Base-by-base conservation (phyloP, 2,113 vertebrate species). In the Vireo altiloquus region DNA sequence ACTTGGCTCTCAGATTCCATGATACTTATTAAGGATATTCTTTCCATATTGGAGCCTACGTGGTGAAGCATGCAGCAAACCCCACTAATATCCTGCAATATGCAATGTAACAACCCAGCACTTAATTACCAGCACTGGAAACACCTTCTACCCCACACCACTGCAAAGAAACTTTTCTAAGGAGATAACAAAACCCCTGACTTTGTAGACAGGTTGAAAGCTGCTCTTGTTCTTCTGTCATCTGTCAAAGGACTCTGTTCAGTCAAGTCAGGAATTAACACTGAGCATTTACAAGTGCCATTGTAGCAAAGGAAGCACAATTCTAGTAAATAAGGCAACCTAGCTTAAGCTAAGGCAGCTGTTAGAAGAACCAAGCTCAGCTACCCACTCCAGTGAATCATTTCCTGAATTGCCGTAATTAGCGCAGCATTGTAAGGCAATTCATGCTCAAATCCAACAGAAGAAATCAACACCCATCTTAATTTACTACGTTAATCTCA, bases 311-410 rank as follows among this genome's bases (percentile, higher is more conserved):
- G 9, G 15, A 86, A 93, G 56, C 54, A 80, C 40, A 50, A 86
- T 63, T 81, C 75, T 83, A 93, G 71, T 86, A 94, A 96, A 90
- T 72, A 94, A 94, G 21, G 39, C 63, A 57, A 92, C n/a, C 47
- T 42, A 88, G 50, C 31, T 88, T 24, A 65, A 82, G 54, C 79
- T 85, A 59, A 77, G 9, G 65, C 88, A 93, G 63, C 88, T 94
- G 90, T 40, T 74, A 77, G 37, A 49, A 92, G 89, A 64, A 90
- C 85, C 60, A 65, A 17, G 16, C 37, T 93, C 88, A 82, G 88
- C 90, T 94, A 72, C 75, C 82, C 79, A 74, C 85, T 88, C 86
- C 8, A 31, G 56, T 93, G 82, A 96, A 82, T 93, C 87, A 93
- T 47, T 89, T 97, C 92, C 90, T 90, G 64, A 92, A 90, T 44